These are phyloP conservation scores for Drosophila hamatofila DNA, from an alignment of 2,888 invertebrate species.

Conservation along the genomic window DNA sequence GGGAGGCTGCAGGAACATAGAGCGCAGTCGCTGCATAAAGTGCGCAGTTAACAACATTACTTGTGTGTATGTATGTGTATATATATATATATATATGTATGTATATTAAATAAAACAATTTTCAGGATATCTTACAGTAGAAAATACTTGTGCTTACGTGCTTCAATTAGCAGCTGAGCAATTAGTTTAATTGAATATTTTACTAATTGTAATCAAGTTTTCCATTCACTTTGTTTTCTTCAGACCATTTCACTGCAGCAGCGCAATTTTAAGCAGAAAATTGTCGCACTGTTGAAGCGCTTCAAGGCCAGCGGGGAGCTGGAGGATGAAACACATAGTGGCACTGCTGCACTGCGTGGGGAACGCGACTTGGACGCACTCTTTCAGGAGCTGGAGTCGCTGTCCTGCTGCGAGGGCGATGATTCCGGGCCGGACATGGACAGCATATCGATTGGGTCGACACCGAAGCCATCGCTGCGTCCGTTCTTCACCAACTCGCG, in stretches of 20 bases:
- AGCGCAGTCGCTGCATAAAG: conserved; percentile 8
- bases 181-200: neutral
- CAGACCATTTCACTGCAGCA: conserved; percentile 88
- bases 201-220: neutral
- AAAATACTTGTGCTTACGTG: neutral
- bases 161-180: neutral
- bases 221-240: conserved; percentile 12
- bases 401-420: conserved; percentile 92
- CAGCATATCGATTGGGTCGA: conserved; percentile 98
- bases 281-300: conserved; percentile 96
- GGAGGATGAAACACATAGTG: conserved; percentile 88
- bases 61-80: neutral
- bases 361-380: conserved; percentile 97
- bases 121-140: neutral
- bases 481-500: conserved; percentile 97
- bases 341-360: conserved; percentile 88
- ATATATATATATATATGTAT: neutral
- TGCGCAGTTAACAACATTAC: conserved; percentile 4
- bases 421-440: conserved; percentile 98
- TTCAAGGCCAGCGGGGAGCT: conserved; percentile 97
- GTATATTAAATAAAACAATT: neutral
- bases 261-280: conserved; percentile 98
- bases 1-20: neutral
- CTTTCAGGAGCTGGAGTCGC: conserved; percentile 97
- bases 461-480: conserved; percentile 97